These are phyloP conservation scores for Nemotelus nigrinus DNA, from an alignment of 2,888 invertebrate genomes.

Conservation along the genomic window DNA sequence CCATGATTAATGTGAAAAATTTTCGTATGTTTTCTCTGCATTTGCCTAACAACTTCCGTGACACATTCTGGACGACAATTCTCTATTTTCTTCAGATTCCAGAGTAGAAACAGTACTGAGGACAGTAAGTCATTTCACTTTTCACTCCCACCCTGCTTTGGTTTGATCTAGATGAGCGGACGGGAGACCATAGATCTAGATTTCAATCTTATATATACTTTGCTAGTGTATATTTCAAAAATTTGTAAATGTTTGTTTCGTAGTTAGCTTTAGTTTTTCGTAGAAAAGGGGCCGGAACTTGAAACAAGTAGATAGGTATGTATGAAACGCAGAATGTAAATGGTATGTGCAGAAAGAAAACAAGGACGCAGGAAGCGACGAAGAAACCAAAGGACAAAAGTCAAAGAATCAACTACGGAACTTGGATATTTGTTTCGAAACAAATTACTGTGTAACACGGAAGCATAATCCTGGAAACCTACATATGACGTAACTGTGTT, in stretches of 20 bases:
- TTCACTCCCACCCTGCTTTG: neutral
- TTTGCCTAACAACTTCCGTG: slow-evolving; percentile 48
- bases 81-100: neutral
- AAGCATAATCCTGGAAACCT: slow-evolving; percentile 41
- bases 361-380: slow-evolving; percentile 6
- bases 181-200: neutral
- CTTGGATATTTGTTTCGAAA: slow-evolving; percentile 49
- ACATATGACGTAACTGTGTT: neutral
- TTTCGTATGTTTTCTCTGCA: slow-evolving; percentile 46
- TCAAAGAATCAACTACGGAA: slow-evolving; percentile 48
- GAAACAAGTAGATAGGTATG: neutral
- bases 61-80: slow-evolving; percentile 45
- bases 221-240: no score
- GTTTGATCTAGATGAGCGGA: neutral
- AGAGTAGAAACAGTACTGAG: no score
- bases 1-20: slow-evolving; percentile 49
- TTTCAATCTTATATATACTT: no score
- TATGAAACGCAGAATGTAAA: neutral
- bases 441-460: slow-evolving; percentile 50
- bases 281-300: slow-evolving; percentile 21
- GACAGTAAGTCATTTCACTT: neutral
- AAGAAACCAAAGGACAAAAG: neutral
- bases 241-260: neutral
- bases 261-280: neutral
- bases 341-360: slow-evolving; percentile 3